A percentile compares a stretch with the other conserved stretches of the same genome.
phyloP scores from a whole-genome alignment of 2,797 vertebrate genomes.

The Syngnathus rostellatus region DNA sequence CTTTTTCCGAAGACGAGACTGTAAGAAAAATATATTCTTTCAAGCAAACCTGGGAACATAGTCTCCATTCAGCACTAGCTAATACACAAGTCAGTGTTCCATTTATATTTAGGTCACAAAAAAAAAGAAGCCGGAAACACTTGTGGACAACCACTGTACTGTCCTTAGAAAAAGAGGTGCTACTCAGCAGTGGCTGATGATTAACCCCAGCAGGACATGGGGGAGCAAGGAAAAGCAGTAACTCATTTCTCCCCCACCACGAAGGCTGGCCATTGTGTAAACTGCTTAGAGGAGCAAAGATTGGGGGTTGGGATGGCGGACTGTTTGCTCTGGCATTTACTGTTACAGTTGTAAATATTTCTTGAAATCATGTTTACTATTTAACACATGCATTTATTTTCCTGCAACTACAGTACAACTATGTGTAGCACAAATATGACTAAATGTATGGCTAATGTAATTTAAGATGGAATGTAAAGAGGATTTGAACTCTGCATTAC shows the following conservation, averaged over 20 bases:
- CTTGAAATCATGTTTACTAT: constrained; percentile 9
- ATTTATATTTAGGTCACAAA: neutral
- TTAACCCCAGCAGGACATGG: constrained; percentile 72
- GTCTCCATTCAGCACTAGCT: neutral
- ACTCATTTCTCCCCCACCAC: constrained; percentile 70
- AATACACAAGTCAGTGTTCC: neutral
- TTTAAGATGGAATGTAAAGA: neutral
- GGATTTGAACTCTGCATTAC: neutral
- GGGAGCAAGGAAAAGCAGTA: constrained; percentile 60
- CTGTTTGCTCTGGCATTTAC: constrained; percentile 50
- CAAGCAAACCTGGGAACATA: neutral
- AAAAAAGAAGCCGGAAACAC: neutral
- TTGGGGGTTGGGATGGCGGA: constrained; percentile 45
- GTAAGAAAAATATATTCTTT: constrained; percentile 12
- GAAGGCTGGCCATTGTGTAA: constrained; percentile 66
- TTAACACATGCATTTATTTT: neutral
- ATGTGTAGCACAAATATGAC: neutral
- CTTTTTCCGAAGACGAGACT: constrained; percentile 82
- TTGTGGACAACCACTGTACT: constrained; percentile 42
- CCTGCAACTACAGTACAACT: neutral
- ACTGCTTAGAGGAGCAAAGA: constrained; percentile 41
- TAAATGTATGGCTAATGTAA: neutral
- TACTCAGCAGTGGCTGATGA: constrained; percentile 66
- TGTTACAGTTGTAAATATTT: constrained; percentile 37
- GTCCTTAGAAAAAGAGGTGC: constrained; percentile 58